Evolutionary conservation across 2,797 vertebrate genomes (phyloP), one percentile per base, ranked within the genome.

Genomic region (Schizopygopsis malacanthus): DNA sequence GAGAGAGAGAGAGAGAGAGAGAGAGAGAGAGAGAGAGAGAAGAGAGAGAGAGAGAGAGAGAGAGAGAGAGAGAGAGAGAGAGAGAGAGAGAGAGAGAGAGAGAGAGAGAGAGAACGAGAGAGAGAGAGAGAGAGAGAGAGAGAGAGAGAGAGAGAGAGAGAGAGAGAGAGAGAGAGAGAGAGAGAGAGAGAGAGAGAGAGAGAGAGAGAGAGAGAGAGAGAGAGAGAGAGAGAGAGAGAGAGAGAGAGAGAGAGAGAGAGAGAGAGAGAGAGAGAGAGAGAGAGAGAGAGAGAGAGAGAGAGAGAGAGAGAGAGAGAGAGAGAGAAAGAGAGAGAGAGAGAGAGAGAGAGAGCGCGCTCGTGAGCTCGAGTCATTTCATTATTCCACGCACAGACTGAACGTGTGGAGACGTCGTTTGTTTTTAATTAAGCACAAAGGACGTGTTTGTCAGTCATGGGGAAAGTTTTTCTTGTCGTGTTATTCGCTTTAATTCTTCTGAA

Each of bases 401-500:
- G 37, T 6, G 39, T 18, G 41, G 1, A 61, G 76, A 61, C 12
- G 8, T 1, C 16, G 28, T 33, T 37, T 67, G 47, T 18, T 56
- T 39, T 56, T n/a, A 39, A 8, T 5, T 56, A 6, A 39, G 22
- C 7, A 25, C 16, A 28, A n/a, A 39, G 28, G 20, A 81, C 2
- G 63, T 39, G 6, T 50, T 69, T 16, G 3, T 52, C 37, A 25
- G 8, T 45, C 41, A 85, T 85, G 84, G 69, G 52, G 28, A 85
- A 85, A 18, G 41, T 63, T 72, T 63, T 63, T 15, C 10, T 65
- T 12, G 16, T 80, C 5, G 6, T 80, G 72, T 80, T 61, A 8
- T 25, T 85, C 28, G 15, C 77, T 47, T 85, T 85, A 4, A 13
- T 72, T 39, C 43, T 85, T 73, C 56, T 85, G 7, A 22, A 61